Percentiles rank a stretch among this genome's conserved stretches.
These are phyloP conservation scores for Caretta caretta DNA, from an alignment of 2,113 vertebrate species.

Conservation along the genomic window DNA sequence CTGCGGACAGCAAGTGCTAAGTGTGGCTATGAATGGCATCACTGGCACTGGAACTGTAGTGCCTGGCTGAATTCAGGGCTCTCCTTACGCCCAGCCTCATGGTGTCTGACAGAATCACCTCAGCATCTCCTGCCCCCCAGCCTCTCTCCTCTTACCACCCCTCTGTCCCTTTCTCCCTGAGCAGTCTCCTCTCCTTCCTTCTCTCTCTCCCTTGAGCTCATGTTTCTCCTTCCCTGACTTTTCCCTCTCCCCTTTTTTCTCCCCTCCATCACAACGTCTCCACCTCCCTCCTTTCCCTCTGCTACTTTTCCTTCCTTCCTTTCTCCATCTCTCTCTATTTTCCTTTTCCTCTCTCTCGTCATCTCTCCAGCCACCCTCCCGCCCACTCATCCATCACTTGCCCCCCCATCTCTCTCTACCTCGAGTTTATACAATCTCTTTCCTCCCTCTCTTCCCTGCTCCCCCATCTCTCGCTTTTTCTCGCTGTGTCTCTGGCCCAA, in stretches of 20 bases:
- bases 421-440: neutral
- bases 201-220: neutral
- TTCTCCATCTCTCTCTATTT: neutral
- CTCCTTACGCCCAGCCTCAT: neutral
- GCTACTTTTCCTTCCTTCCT: neutral
- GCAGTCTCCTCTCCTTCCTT: neutral
- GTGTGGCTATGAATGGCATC: neutral
- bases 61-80: neutral
- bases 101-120: neutral
- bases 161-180: neutral
- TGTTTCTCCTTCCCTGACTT: too few species aligned
- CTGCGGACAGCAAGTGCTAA: neutral
- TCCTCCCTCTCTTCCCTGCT: neutral
- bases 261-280: neutral
- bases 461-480: neutral
- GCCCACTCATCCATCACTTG: neutral
- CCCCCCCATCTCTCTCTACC: neutral
- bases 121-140: neutral
- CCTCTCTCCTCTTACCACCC: neutral
- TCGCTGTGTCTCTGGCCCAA: conserved; percentile 17
- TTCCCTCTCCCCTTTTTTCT: too few species aligned
- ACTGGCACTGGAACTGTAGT: neutral
- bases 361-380: neutral
- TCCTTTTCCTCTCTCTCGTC: neutral
- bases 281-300: neutral